Evolutionary conservation across 2,113 vertebrate species (phyloP).

Genomic region (Boulengeromyrus knoepffleri): DNA sequence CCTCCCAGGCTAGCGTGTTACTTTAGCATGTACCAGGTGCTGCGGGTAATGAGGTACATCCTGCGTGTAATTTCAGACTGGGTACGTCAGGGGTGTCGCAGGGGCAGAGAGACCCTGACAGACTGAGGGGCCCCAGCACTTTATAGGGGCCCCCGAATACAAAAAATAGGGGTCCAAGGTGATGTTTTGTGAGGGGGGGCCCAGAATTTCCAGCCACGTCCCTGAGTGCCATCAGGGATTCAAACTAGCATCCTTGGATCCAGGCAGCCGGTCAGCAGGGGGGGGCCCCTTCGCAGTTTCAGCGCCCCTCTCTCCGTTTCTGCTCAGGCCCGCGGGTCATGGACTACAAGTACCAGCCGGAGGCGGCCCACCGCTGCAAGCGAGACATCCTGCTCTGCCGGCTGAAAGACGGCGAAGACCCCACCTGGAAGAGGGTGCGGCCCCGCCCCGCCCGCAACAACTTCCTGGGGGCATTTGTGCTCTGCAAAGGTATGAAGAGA

Average conservation of each 20-base stretch:
- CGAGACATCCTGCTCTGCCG: slow-evolving; percentile 83
- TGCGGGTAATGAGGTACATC: not conserved
- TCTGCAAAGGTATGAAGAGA: slow-evolving; percentile 83
- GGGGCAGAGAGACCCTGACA: not conserved
- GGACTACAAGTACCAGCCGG: slow-evolving; percentile 87
- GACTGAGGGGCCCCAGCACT: not conserved
- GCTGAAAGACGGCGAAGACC: slow-evolving; percentile 74
- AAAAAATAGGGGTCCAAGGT: not conserved
- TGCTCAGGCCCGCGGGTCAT: slow-evolving; percentile 78
- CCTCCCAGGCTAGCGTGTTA: not conserved
- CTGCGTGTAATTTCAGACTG: not conserved
- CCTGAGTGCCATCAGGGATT: not conserved
- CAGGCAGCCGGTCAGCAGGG: not conserved
- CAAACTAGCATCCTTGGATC: not conserved
- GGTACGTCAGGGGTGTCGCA: not conserved
- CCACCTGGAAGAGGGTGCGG: slow-evolving; percentile 89
- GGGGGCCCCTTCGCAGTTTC: not conserved
- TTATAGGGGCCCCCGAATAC: not conserved
- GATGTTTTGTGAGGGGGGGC: not conserved
- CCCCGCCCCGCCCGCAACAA: slow-evolving; percentile 89
- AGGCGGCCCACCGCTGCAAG: slow-evolving; percentile 92
- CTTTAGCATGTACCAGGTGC: not conserved
- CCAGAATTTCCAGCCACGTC: not conserved
- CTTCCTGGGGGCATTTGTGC: slow-evolving; percentile 90
- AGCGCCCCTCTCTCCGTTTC: not conserved